phyloP scores from a whole-genome alignment of 2,797 vertebrate species.

The Petrocephalus schoutedeni region DNA sequence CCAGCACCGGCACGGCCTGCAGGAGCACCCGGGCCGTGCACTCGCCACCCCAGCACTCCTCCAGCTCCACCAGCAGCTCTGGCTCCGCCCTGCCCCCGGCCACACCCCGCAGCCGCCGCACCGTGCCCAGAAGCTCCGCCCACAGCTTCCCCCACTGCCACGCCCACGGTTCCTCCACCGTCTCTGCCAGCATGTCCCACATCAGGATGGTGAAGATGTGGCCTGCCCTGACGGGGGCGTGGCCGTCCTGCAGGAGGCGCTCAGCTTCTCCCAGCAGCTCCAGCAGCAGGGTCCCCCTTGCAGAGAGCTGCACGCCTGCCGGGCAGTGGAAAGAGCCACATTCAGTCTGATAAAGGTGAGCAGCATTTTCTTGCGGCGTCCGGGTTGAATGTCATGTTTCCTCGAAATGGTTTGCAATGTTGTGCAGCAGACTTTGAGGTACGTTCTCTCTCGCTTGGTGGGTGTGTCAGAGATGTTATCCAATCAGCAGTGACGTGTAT shows the following conservation, averaged over 20 bases:
- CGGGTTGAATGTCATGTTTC: background rate
- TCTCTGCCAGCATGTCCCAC: constrained; percentile 43
- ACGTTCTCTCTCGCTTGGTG: background rate
- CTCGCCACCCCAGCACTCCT: constrained; percentile 40
- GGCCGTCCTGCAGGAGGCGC: constrained; percentile 14
- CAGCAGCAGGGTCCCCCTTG: constrained; percentile 41
- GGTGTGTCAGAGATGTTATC: background rate
- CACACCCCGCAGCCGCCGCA: constrained; percentile 31
- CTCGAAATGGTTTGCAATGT: background rate
- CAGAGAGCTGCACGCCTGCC: constrained; percentile 43
- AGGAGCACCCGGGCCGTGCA: constrained; percentile 29
- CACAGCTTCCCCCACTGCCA: constrained; percentile 16
- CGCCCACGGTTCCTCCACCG: constrained; percentile 35
- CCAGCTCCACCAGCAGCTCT: constrained; percentile 38
- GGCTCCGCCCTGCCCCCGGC: constrained; percentile 28
- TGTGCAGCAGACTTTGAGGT: background rate
- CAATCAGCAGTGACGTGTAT: background rate
- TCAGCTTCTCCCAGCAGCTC: constrained; percentile 42
- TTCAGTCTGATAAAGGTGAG: background rate
- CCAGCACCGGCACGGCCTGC: constrained; percentile 39
- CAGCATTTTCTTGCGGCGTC: background rate
- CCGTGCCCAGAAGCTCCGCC: constrained; percentile 3
- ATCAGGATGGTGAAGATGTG: constrained; percentile 43
- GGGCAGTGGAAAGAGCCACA: background rate
- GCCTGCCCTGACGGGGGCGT: constrained; percentile 25